A percentile compares a stretch with the other conserved stretches of the same genome.
These are phyloP conservation scores for Harpalus rubripes DNA, from an alignment of 2,888 invertebrate genomes.

Conservation along the genomic window DNA sequence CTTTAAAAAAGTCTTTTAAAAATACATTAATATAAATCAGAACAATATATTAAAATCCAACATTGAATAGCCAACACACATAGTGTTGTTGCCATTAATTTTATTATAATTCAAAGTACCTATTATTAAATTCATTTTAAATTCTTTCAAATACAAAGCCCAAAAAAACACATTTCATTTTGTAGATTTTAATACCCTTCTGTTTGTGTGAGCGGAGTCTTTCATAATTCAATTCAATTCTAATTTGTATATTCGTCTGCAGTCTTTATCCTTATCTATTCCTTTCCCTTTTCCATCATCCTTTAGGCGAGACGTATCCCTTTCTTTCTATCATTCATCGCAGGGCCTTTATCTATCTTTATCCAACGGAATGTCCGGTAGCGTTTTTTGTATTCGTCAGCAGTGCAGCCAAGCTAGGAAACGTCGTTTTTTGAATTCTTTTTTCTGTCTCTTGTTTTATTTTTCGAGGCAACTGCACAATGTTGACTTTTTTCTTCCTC, in stretches of 20 bases:
- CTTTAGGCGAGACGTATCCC: slow-evolving; percentile 6
- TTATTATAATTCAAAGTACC: too few species aligned
- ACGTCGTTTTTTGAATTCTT: slow-evolving; percentile 48
- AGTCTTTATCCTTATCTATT: slow-evolving; percentile 23
- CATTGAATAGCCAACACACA: too few species aligned
- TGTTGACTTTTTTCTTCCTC: slow-evolving; percentile 29
- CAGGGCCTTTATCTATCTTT: background rate
- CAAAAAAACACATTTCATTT: background rate
- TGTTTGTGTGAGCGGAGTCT: background rate
- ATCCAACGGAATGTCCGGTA: slow-evolving; percentile 37
- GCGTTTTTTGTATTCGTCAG: slow-evolving; percentile 37
- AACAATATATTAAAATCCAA: too few species aligned
- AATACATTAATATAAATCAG: too few species aligned
- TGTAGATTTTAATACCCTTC: slow-evolving; percentile 13
- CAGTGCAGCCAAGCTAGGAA: slow-evolving; percentile 42
- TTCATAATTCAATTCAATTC: slow-evolving; percentile 28
- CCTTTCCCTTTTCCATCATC: slow-evolving; percentile 40
- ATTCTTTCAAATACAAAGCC: background rate
- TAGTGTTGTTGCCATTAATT: too few species aligned
- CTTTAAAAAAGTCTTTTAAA: too few species aligned
- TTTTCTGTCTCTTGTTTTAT: slow-evolving; percentile 36
- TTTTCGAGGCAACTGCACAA: slow-evolving; percentile 34
- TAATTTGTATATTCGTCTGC: slow-evolving; percentile 21
- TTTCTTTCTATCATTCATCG: slow-evolving; percentile 9
- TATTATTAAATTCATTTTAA: background rate